Evolutionary conservation across 2,113 vertebrate genomes (phyloP).

Genomic region (Salvelinus alpinus): DNA sequence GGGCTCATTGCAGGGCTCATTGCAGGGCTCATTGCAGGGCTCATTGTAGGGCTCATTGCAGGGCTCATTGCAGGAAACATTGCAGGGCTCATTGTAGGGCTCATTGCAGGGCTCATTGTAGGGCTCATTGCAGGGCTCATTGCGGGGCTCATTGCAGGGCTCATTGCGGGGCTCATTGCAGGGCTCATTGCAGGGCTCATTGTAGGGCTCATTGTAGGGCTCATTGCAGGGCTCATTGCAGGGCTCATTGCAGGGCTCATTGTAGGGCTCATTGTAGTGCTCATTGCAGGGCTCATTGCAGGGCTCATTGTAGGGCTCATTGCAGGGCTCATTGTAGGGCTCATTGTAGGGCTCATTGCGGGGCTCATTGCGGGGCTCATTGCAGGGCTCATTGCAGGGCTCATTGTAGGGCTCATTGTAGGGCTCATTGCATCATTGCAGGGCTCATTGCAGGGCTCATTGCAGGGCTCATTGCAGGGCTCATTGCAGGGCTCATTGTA

Average conservation of each 20-base stretch:
- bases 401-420: too few species aligned
- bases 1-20: conserved; percentile 55
- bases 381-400: conserved; percentile 45
- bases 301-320: conserved; percentile 37
- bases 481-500: conserved; percentile 47
- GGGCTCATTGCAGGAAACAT: too few species aligned
- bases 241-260: conserved; percentile 55
- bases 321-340: conserved; percentile 48
- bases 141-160: conserved; percentile 48
- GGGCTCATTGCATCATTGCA: too few species aligned
- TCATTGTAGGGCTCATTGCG: conserved; percentile 47
- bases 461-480: conserved; percentile 47
- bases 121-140: conserved; percentile 38
- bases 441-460: conserved; percentile 55
- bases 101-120: too few species aligned
- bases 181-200: conserved; percentile 55
- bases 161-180: conserved; percentile 48
- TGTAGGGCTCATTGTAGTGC: conserved; percentile 47
- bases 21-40: conserved; percentile 48
- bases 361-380: conserved; percentile 55
- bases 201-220: conserved; percentile 48
- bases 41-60: conserved; percentile 47
- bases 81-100: conserved; percentile 41
- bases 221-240: conserved; percentile 47
- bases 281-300: conserved; percentile 48